Evolutionary conservation across 2,113 vertebrate genomes (phyloP), one percentile per base, ranked within the genome.

Genomic region (Ophthalmolycus amberensis): DNA sequence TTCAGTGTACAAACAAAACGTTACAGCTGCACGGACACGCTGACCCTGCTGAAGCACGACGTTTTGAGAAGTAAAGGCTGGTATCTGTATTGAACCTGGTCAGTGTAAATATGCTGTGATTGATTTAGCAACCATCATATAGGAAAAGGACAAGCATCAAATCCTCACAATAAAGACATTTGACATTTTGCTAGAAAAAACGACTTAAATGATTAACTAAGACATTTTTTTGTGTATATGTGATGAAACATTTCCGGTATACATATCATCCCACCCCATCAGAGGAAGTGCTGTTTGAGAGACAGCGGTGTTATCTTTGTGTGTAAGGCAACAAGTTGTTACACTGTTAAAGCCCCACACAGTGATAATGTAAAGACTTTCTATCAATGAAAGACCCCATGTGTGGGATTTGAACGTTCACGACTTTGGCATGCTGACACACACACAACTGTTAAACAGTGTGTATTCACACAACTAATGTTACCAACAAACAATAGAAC

Each of bases 1-100:
- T 14, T 70, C 58, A 79, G 68, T 16, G 12, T 62, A 34, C 38
- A 82, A 46, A 68, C 64, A 29, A 0, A 71, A 64, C 79, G 20
- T 71, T 9, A 42, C 44, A 83, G 52, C 59, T 54, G 34, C 62
- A 69, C 44, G 75, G 20, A 46, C 27, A 73, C 48, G 27, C 16
- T 70, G 64, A 54, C 11, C 50, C 25, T 15, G 25, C 25, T 29
- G 27, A 60, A 32, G 15, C 14, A 32, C 15, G 0, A 27, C 2
- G 56, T 15, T 27, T 29, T 59, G 25, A 59, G 20, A 63, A 25
- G 8, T 37, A 73, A 63, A 64, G 11, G 22, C 8, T 64, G 10
- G 8, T 18, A 52, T 27, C 32, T 42, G 59, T n/a, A 2, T 25
- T 3, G 0, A 16, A 54, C 38, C 38, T 54, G n/a, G 22, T 1